Evolutionary conservation across 2,113 vertebrate genomes (phyloP), one percentile per base, ranked within the genome.

Genomic region (Platysternon megacephalum): DNA sequence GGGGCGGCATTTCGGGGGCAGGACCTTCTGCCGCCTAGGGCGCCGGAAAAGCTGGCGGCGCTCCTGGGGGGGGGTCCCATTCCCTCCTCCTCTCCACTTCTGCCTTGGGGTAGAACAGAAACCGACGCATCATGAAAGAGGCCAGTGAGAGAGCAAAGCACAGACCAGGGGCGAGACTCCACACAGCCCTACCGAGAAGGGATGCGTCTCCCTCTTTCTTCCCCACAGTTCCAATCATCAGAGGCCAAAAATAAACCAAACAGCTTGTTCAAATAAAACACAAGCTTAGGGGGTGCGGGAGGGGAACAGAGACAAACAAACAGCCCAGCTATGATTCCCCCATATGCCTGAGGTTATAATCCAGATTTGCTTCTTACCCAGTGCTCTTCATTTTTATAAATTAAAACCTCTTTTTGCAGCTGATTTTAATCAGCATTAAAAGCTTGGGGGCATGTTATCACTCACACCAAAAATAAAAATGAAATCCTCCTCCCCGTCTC

Each of bases 261-360:
- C 82, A 79, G 88, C 65, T 89, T 85, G 56, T 29, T 80, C 46
- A 65, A 56, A 56, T 65, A 93, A 90, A 95, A 85, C 53, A 81
- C 1, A 56, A 78, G 94, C 80, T 96, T 93, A 80, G 10, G 21
- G 1, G 61, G 56, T 26, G 26, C 17, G 61, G 80, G 53, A 90
- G 44, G 46, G 49, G 76, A 28, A 56, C 16, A 51, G 5, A 53
- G 35, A 82, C 55, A 58, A 88, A 16, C 87, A 52, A 96, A 91
- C 93, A 89, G 76, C 79, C 88, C 52, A 80, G 84, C 89, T 8
- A 21, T 86, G 55, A 84, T 87, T 94, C 58, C 83, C 86, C 94
- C 97, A 96, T 96, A 97, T 96, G 97, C 74, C 95, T 35, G 48
- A 80, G 93, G 85, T 74, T 94, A 94, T 98, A 98, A 98, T 98